Percentiles rank a stretch among this genome's conserved stretches.
These are phyloP conservation scores for Cromileptes altivelis DNA, from an alignment of 2,113 vertebrate genomes.

Conservation along the genomic window DNA sequence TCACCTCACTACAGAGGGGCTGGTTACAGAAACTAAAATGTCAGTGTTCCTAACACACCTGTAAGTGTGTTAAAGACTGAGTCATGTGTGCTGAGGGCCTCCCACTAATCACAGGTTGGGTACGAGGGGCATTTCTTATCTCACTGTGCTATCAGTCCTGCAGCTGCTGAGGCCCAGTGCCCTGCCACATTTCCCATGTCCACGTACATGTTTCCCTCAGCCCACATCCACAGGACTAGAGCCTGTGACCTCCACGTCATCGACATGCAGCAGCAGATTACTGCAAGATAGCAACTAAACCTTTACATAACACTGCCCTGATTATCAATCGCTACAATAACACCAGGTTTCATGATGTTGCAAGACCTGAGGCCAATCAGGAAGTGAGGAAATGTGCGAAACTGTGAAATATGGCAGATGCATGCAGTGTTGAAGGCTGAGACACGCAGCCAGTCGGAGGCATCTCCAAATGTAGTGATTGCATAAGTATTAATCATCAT, in stretches of 20 bases:
- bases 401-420: constrained; percentile 2
- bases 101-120: constrained; percentile 49
- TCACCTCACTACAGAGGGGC: background rate
- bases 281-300: background rate
- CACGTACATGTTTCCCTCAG: constrained; percentile 67
- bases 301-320: background rate
- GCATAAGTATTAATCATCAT: background rate
- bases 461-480: background rate
- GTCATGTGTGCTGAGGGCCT: background rate
- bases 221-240: background rate
- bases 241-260: constrained; percentile 56
- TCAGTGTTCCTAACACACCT: background rate
- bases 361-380: constrained; percentile 40
- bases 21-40: background rate
- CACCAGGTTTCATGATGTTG: background rate
- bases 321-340: background rate
- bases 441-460: background rate
- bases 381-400: constrained; percentile 61
- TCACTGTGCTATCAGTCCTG: constrained; percentile 44
- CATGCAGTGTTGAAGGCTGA: background rate
- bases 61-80: background rate
- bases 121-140: constrained; percentile 67
- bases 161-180: constrained; percentile 54
- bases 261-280: background rate
- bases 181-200: constrained; percentile 54